phyloP scores from a whole-genome alignment of 92 coral and sea anemone genomes.

The Palythoa grandiflora region DNA sequence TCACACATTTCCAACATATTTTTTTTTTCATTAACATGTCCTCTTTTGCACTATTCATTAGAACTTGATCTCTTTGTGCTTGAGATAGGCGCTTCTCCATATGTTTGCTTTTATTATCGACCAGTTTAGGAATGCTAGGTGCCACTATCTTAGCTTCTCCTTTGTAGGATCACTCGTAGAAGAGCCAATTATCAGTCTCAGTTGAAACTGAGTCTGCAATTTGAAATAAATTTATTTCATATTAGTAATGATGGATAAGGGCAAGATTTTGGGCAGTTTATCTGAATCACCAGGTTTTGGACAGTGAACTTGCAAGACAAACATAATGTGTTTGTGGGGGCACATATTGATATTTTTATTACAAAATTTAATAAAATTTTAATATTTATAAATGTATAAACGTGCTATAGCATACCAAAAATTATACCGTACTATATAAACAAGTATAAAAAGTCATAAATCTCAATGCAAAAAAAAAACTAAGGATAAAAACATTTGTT shows the following conservation, averaged over 20 bases:
- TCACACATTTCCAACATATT: slow-evolving; percentile 2
- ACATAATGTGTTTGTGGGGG: not conserved
- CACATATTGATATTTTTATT: slow-evolving; percentile 12
- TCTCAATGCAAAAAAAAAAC: not conserved
- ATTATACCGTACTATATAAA: not conserved
- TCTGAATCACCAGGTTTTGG: slow-evolving; percentile 9
- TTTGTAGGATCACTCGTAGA: not conserved
- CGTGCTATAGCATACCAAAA: not conserved
- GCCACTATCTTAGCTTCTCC: not conserved
- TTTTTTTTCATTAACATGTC: slow-evolving; percentile 29
- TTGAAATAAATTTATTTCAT: not conserved
- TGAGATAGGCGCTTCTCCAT: slow-evolving; percentile 68
- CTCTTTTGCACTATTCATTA: slow-evolving; percentile 64
- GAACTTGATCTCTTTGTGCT: slow-evolving; percentile 60
- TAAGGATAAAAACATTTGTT: slow-evolving; percentile 11
- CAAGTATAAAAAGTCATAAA: slow-evolving; percentile 3
- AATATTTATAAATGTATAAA: not conserved
- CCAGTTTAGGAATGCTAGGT: slow-evolving; percentile 60
- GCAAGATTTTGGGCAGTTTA: not conserved
- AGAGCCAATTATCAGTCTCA: not conserved
- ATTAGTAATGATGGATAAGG: slow-evolving; percentile 8
- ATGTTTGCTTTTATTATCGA: slow-evolving; percentile 66
- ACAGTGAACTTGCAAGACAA: not conserved
- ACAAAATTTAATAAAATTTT: not conserved
- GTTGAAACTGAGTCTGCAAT: not conserved